phyloP scores from a whole-genome alignment of 2,888 invertebrate genomes.

The Cheilosia scutellata region DNA sequence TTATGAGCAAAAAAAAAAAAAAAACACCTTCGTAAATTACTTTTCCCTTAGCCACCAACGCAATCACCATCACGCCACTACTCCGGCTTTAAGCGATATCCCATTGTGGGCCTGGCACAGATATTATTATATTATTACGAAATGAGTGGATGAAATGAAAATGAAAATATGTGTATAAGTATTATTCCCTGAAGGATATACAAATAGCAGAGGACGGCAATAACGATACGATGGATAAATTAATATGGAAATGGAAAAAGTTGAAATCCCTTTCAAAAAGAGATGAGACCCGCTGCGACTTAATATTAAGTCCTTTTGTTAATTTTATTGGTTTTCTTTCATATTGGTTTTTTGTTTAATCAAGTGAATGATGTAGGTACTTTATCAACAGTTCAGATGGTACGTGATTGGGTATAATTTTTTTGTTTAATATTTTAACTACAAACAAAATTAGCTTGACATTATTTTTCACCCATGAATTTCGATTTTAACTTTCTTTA shows the following conservation, averaged over 20 bases:
- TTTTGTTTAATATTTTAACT: neutral
- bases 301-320: slow-evolving; percentile 44
- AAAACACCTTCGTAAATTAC: slow-evolving; percentile 43
- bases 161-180: slow-evolving; percentile 50
- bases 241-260: slow-evolving; percentile 63
- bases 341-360: neutral
- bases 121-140: slow-evolving; percentile 57
- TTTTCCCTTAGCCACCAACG: slow-evolving; percentile 21
- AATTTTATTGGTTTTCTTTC: slow-evolving; percentile 28
- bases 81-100: slow-evolving; percentile 28
- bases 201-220: slow-evolving; percentile 17
- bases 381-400: neutral
- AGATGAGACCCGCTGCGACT: slow-evolving; percentile 6
- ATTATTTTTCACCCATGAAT: neutral
- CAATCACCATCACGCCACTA: slow-evolving; percentile 14
- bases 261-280: slow-evolving; percentile 42
- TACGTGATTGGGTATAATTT: neutral
- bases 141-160: slow-evolving; percentile 52
- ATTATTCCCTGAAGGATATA: slow-evolving; percentile 35
- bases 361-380: neutral
- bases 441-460: neutral
- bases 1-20: slow-evolving; percentile 45
- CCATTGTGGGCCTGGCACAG: slow-evolving; percentile 19
- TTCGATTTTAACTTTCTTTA: no score
- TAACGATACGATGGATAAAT: slow-evolving; percentile 40